Evolutionary conservation across 2,888 invertebrate genomes (phyloP).

Genomic region (Leucoptera coffeella): DNA sequence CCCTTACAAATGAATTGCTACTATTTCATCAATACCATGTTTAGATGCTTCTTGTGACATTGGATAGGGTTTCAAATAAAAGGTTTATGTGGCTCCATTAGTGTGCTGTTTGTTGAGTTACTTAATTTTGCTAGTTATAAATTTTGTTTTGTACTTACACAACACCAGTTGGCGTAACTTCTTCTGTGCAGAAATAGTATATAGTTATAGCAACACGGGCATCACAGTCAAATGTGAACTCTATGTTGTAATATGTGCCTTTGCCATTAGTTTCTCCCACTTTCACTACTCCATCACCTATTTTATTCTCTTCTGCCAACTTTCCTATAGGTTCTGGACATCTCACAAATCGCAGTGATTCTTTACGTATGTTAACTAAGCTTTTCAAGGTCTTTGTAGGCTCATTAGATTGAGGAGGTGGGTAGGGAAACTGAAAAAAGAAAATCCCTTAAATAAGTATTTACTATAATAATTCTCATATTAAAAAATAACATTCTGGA

Average conservation of each 20-base stretch:
- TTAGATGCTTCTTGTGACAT: no score
- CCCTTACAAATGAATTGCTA: no score
- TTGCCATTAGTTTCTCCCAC: constrained; percentile 57
- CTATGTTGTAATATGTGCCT: constrained; percentile 79
- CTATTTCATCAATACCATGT: no score
- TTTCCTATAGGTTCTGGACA: constrained; percentile 60
- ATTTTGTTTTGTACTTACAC: constrained; percentile 70
- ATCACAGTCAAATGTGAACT: constrained; percentile 96
- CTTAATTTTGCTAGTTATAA: no score
- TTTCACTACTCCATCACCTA: constrained; percentile 47
- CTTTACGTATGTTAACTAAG: constrained; percentile 93
- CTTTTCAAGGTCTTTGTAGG: constrained; percentile 96
- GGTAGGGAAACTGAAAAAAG: constrained; percentile 83
- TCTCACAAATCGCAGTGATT: constrained; percentile 87
- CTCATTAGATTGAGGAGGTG: constrained; percentile 92
- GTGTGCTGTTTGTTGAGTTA: no score
- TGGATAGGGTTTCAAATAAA: no score
- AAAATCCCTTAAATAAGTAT: no score
- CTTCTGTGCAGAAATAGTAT: constrained; percentile 93
- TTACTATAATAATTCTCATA: no score
- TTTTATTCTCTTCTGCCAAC: constrained; percentile 40
- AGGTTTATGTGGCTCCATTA: no score
- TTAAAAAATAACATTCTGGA: no score
- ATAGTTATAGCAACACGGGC: constrained; percentile 90
- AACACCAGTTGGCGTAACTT: constrained; percentile 78